phyloP scores from a whole-genome alignment of 2,888 invertebrate genomes.

The Baronia brevicornis region DNA sequence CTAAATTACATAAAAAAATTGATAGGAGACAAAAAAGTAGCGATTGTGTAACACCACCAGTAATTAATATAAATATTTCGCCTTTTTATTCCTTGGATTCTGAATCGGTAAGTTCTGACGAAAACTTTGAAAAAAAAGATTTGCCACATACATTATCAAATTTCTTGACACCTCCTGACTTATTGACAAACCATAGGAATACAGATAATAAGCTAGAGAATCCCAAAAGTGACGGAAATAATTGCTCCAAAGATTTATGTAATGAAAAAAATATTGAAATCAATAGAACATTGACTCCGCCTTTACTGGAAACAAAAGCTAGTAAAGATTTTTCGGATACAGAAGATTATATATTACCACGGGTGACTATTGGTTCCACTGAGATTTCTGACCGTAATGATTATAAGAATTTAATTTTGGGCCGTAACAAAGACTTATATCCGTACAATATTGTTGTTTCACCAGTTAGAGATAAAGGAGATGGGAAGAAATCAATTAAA shows the following conservation, averaged over 20 bases:
- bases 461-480: conserved; percentile 43
- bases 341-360: conserved; percentile 45
- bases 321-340: conserved; percentile 49
- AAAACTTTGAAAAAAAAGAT: conserved; percentile 44
- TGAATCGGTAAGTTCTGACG: conserved; percentile 66
- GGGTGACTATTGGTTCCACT: conserved; percentile 34
- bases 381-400: conserved; percentile 32
- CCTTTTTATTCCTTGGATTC: conserved; percentile 65
- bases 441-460: conserved; percentile 64
- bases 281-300: not conserved
- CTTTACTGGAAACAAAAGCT: not conserved
- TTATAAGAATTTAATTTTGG: conserved; percentile 58
- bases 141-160: conserved; percentile 19
- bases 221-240: conserved; percentile 23
- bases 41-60: conserved; percentile 49
- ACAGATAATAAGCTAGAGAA: conserved; percentile 36
- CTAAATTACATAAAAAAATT: conserved; percentile 31
- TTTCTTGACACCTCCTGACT: conserved; percentile 68
- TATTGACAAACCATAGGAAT: conserved; percentile 75
- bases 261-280: conserved; percentile 6
- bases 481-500: not conserved
- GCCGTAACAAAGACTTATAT: conserved; percentile 48
- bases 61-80: conserved; percentile 77
- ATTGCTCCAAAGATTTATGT: conserved; percentile 16
- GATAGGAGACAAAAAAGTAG: conserved; percentile 25